Evolutionary conservation across 2,888 invertebrate species (phyloP).

Genomic region (Diaperis boleti): DNA sequence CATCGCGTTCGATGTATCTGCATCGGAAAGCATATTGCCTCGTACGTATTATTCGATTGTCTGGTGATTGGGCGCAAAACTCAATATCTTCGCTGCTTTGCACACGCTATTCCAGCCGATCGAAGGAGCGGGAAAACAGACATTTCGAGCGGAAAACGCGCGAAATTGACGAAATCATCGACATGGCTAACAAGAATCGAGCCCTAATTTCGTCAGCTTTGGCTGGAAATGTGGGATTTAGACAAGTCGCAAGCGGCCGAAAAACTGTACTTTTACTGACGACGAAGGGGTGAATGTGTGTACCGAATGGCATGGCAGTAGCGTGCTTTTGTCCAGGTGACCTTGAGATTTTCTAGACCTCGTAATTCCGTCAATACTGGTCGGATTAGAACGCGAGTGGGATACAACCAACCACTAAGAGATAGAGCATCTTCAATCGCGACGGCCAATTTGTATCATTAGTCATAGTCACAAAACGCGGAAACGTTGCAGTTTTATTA

Average conservation of each 20-base stretch:
- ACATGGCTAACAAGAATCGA: too few species aligned
- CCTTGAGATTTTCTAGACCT: slow-evolving; percentile 4
- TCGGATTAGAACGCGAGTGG: too few species aligned
- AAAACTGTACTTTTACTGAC: too few species aligned
- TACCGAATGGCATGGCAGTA: background rate
- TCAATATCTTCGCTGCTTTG: background rate
- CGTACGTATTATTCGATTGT: slow-evolving; percentile 1
- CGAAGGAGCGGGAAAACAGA: background rate
- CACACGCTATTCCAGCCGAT: background rate
- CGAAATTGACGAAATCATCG: background rate
- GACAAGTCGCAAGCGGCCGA: too few species aligned
- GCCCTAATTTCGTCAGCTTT: too few species aligned
- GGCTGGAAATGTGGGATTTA: too few species aligned
- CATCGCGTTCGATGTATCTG: background rate
- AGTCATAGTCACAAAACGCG: too few species aligned
- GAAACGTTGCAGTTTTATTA: too few species aligned
- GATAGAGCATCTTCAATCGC: too few species aligned
- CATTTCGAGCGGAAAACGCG: background rate
- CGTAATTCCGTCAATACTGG: background rate
- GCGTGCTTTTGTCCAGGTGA: background rate
- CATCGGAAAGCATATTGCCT: slow-evolving; percentile 1
- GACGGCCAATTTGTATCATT: too few species aligned
- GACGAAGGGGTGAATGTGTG: background rate
- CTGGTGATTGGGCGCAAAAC: slow-evolving; percentile 2
- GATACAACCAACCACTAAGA: too few species aligned